Evolutionary conservation across 2,888 invertebrate genomes (phyloP).

Genomic region (Eueremaeus valkanovi): DNA sequence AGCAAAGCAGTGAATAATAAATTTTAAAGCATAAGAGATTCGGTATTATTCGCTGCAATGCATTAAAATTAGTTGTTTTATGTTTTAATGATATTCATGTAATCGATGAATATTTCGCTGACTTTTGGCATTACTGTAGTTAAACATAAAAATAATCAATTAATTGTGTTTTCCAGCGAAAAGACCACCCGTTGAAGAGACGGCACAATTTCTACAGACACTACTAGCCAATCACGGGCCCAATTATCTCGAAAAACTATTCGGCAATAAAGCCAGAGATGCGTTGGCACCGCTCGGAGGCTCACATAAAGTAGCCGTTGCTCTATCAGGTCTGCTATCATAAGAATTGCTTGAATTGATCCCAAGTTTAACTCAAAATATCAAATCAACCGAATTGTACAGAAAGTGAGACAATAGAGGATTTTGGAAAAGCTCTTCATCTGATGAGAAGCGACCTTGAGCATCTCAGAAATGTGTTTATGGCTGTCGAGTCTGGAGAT

Average conservation of each 20-base stretch:
- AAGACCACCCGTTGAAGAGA: constrained; percentile 93
- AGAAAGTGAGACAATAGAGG: constrained; percentile 93
- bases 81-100: neutral
- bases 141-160: neutral
- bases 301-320: constrained; percentile 91
- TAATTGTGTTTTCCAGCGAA: constrained; percentile 64
- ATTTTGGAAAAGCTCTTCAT: constrained; percentile 82
- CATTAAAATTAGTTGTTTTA: constrained; percentile 15
- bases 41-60: neutral
- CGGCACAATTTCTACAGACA: constrained; percentile 88
- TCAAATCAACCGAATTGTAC: constrained; percentile 48
- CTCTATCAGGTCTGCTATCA: constrained; percentile 69
- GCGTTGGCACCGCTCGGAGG: constrained; percentile 87
- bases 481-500: constrained; percentile 92
- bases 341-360: neutral
- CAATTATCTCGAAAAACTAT: constrained; percentile 91
- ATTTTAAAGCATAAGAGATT: neutral
- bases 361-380: neutral
- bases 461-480: constrained; percentile 86
- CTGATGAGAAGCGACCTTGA: constrained; percentile 82
- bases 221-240: constrained; percentile 91
- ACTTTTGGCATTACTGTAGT: neutral
- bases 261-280: constrained; percentile 91
- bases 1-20: constrained; percentile 20
- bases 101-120: neutral